Evolutionary conservation across 2,113 vertebrate genomes (phyloP).

Genomic region (Odontesthes bonariensis): DNA sequence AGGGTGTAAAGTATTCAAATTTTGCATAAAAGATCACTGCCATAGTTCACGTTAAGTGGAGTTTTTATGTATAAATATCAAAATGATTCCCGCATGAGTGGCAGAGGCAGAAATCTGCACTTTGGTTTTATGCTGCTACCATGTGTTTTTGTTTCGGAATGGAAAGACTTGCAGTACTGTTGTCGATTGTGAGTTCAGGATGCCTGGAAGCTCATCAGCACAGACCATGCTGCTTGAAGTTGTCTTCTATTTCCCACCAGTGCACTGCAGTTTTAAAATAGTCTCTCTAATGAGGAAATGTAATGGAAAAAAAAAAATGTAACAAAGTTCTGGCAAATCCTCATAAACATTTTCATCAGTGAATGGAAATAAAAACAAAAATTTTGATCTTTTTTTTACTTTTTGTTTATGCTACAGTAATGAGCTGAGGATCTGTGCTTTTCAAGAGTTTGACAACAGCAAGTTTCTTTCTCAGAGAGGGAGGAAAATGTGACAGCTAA

Average conservation of each 20-base stretch:
- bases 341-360: conserved; percentile 73
- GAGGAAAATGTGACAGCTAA: conserved; percentile 77
- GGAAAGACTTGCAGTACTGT: conserved; percentile 35
- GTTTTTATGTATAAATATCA: conserved; percentile 12
- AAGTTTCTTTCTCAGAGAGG: conserved; percentile 63
- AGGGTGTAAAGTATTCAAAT: conserved; percentile 61
- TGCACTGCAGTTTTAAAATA: conserved; percentile 65
- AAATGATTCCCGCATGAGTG: conserved; percentile 39
- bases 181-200: conserved; percentile 40
- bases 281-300: conserved; percentile 64
- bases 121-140: conserved; percentile 28
- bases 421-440: conserved; percentile 77
- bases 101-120: conserved; percentile 35
- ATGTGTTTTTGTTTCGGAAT: conserved; percentile 28
- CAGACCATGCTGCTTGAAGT: conserved; percentile 58
- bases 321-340: conserved; percentile 71
- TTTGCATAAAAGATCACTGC: conserved; percentile 60
- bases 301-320: conserved; percentile 27
- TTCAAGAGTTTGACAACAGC: conserved; percentile 80
- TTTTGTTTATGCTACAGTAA: conserved; percentile 83
- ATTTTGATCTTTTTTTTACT: conserved; percentile 44
- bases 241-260: conserved; percentile 46
- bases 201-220: conserved; percentile 51
- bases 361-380: conserved; percentile 71
- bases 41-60: conserved; percentile 36